Evolutionary conservation across 2,113 vertebrate genomes (phyloP).

Genomic region (Hippopotamus amphibius): DNA sequence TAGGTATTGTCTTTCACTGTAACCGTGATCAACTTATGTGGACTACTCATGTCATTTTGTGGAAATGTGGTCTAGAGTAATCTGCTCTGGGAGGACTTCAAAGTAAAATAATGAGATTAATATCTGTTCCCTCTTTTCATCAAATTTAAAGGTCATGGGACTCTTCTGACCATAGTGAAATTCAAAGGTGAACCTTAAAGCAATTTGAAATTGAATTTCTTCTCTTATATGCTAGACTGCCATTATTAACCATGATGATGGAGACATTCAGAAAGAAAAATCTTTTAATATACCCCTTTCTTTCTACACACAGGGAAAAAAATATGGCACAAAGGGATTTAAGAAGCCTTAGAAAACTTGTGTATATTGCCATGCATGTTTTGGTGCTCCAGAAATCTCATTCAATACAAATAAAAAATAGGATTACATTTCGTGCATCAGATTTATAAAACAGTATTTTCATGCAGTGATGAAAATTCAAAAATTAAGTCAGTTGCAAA

Average conservation of each 20-base stretch:
- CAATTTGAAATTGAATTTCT: conserved; percentile 54
- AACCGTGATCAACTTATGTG: background rate
- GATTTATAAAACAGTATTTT: background rate
- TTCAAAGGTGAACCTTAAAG: conserved; percentile 57
- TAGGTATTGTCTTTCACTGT: background rate
- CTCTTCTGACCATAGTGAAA: conserved; percentile 45
- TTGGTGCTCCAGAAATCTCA: background rate
- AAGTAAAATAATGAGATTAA: conserved; percentile 65
- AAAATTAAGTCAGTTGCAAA: background rate
- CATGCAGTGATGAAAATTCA: background rate
- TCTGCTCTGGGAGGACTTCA: background rate
- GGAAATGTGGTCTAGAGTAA: conserved; percentile 7
- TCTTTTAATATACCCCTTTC: background rate
- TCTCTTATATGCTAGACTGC: background rate
- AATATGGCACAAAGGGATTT: background rate
- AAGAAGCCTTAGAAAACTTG: background rate
- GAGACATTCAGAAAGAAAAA: conserved; percentile 14
- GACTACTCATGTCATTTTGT: background rate
- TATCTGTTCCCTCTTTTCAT: conserved; percentile 34
- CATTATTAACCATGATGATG: conserved; percentile 16
- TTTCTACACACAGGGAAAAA: background rate
- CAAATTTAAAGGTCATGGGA: conserved; percentile 57
- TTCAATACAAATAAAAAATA: background rate
- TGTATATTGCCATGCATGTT: background rate
- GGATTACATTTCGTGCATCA: background rate